A percentile compares a stretch with the other conserved stretches of the same genome.
Evolutionary conservation across 2,797 vertebrate species (phyloP).

Genomic region (Podargus strigoides): DNA sequence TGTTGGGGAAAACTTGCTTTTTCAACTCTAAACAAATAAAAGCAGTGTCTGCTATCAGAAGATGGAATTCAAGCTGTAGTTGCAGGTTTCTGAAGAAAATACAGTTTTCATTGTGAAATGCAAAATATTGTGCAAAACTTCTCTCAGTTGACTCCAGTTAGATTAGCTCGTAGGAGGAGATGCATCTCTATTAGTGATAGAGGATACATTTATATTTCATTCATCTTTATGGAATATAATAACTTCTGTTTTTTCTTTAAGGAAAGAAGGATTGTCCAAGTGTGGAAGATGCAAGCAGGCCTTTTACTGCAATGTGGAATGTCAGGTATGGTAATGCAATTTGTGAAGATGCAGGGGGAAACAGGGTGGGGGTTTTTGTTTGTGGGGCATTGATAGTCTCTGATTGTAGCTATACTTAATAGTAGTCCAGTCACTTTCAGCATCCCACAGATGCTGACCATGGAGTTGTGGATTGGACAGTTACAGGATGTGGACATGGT

Average conservation of each 20-base stretch:
- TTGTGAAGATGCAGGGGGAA: background rate
- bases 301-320: conserved; percentile 91
- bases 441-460: background rate
- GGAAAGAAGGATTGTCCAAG: conserved; percentile 90
- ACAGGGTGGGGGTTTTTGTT: background rate
- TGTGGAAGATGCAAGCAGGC: conserved; percentile 97
- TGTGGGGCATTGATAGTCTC: background rate
- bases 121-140: background rate
- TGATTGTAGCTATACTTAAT: background rate
- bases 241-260: conserved; percentile 72
- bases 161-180: background rate
- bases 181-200: background rate
- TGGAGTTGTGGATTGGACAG: background rate
- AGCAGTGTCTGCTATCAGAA: background rate
- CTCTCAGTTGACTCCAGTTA: background rate
- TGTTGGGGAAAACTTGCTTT: background rate
- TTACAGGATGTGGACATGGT: conserved; percentile 30
- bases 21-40: background rate
- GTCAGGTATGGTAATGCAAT: conserved; percentile 82
- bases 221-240: background rate
- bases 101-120: background rate
- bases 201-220: background rate
- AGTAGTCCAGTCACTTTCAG: background rate
- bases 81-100: background rate
- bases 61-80: background rate